These are phyloP conservation scores for Enoplosus armatus DNA, from an alignment of 2,797 vertebrate genomes.

Conservation along the genomic window DNA sequence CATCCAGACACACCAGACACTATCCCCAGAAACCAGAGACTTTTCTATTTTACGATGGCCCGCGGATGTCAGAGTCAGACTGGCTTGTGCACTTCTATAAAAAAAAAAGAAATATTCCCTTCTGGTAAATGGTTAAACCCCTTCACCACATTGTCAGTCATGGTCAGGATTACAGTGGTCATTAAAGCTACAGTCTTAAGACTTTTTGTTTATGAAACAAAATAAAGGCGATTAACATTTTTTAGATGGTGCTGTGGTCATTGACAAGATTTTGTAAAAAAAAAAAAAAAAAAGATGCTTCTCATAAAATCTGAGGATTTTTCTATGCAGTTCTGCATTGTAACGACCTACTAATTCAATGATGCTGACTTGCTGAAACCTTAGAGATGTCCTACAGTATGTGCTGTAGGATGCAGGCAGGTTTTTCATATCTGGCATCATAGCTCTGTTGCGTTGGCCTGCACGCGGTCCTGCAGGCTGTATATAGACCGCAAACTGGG, in stretches of 20 bases:
- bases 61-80: conserved; percentile 84
- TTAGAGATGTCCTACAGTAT: neutral
- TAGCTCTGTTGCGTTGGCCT: conserved; percentile 49
- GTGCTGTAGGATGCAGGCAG: conserved; percentile 13
- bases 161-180: conserved; percentile 79
- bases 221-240: conserved; percentile 83
- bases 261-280: conserved; percentile 39
- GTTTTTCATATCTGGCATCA: conserved; percentile 34
- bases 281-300: neutral
- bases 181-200: conserved; percentile 87
- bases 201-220: conserved; percentile 85
- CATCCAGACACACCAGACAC: conserved; percentile 70
- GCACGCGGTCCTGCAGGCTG: conserved; percentile 16
- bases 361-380: conserved; percentile 17
- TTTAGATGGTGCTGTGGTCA: conserved; percentile 76
- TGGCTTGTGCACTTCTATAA: conserved; percentile 89
- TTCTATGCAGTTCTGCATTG: neutral
- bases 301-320: neutral
- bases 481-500: conserved; percentile 46
- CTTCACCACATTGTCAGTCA: conserved; percentile 62
- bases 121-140: conserved; percentile 61
- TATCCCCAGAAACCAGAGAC: conserved; percentile 75
- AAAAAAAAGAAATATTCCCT: conserved; percentile 11
- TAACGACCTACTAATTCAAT: neutral
- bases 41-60: conserved; percentile 92